Evolutionary conservation across 2,888 invertebrate genomes (phyloP), one percentile per base, ranked within the genome.

Genomic region (Pegoplata infirma): DNA sequence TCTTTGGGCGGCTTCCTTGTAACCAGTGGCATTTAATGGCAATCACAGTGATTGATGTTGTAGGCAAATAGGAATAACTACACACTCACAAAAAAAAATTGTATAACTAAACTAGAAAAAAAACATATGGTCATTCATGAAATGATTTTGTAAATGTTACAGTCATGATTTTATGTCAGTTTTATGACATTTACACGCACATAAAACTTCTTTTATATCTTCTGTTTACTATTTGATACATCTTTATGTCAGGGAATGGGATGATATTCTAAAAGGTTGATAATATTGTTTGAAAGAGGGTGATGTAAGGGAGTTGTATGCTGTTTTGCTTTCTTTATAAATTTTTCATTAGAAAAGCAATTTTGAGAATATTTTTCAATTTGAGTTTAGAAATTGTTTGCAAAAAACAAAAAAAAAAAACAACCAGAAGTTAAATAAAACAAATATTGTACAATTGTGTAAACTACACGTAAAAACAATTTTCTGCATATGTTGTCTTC

Each of bases 171-270:
- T 71, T 67, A 72, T 75, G 75, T 75, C 79, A 72, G 67, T 71
- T 79, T 79, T 79, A 79, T 79, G 79, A 67, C 79, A 75, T 72
- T 79, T 75, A 72, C 75, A 79, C 75, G 79, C 75, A 71, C 75
- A 79, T 79, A 79, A 79, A 79, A 75, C 58, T 72, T 71, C 56
- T 63, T 63, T n/a, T 36, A 49, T 36, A 44, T 63, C 49, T 66
- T n/a, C n/a, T n/a, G n/a, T n/a, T n/a, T n/a, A n/a, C n/a, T n/a
- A n/a, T n/a, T 64, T 53, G 40, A 40, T 32, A 5, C 23, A 46
- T 59, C 28, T n/a, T 44, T 66, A 32, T 23, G n/a, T 17, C n/a
- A n/a, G n/a, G n/a, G n/a, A n/a, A n/a, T 59, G 59, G 14, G 49
- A 23, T 23, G 44, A 17, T 16, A 2, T 5, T 16, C 3, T 46